Evolutionary conservation across 2,797 vertebrate species (phyloP), one percentile per base, ranked within the genome.

Genomic region (Sebastes jordani): DNA sequence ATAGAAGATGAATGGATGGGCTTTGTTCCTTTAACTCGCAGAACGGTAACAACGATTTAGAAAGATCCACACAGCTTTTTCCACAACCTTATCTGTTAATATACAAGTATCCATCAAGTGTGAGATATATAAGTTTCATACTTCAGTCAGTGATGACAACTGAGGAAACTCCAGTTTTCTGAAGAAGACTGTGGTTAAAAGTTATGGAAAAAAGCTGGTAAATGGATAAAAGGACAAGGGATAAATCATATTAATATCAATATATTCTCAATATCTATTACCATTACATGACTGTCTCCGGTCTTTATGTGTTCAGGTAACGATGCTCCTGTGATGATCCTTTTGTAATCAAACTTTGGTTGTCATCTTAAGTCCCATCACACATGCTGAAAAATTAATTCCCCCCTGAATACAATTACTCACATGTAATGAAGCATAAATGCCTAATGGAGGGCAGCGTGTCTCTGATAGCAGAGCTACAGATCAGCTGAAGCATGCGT

Each of bases 361-460:
- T 25, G 6, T 63, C 66, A 30, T 78, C 63, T 76, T 18, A 29
- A 80, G 13, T 76, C 56, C 38, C 18, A 54, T 64, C 42, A 52
- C 30, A 63, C 42, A 16, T 54, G 58, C 55, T 89, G 10, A 88
- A 90, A 85, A 54, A 86, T 91, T 42, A 0, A 92, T 88, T 20
- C 11, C 59, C 38, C 60, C 30, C n/a, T 71, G 59, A 84, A 80
- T 81, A 80, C 71, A 75, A 52, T 77, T 69, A 79, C 56, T 74
- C 42, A 61, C 54, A 64, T 63, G 56, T 74, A 85, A 80, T 75
- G 60, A 66, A 54, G 65, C 62, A 62, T 67, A 36, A 42, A 64
- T 64, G 66, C 7, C 23, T 78, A 52, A 73, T 64, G 18, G 77
- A 79, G 79, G 75, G 61, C 74, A 59, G 63, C 29, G 63, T 82